Evolutionary conservation across 2,888 invertebrate genomes (phyloP), one percentile per base, ranked within the genome.

Genomic region (Dolichomitus sp.): DNA sequence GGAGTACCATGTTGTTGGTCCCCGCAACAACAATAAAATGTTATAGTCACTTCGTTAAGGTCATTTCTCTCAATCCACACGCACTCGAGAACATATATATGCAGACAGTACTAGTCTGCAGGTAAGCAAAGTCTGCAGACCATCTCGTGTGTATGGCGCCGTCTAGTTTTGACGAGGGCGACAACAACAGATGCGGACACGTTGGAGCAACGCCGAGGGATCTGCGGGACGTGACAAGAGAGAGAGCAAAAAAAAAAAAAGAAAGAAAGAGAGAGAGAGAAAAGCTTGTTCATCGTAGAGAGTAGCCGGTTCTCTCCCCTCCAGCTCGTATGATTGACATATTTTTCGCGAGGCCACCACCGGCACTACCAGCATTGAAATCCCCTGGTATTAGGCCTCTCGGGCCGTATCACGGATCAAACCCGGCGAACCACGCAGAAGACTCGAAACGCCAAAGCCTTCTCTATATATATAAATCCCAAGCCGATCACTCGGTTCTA

Each of bases 31-130:
- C 90, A 92, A 91, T 90, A 89, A 91, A 90, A 87, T 89, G 88
- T 90, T 90, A 88, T 90, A 88, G 90, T 89, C 87, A 89, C 90
- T 91, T 92, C 91, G 90, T 91, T 91, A 90, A 91, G 90, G 73
- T 59, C 88, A 86, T 85, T 88, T 90, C 88, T 89, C 90, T 45
- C 69, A 45, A 33, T 50, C 30, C 42, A 52, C 63, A 27, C 14
- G 37, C 57, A 57, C 54, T 40, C 17, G 54, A 48, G n/a, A 42
- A 42, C 66, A 19, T 23, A 33, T 33, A 33, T 6, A 33, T 33
- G 27, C 23, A 48, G 54, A n/a, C 23, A 54, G 0, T 5, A 1
- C 27, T 5, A 14, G 54, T 40, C 54, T 7, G 52, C 72, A 33
- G 17, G 59, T 61, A 73, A 50, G 57, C 63, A 30, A 27, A 33